These are phyloP conservation scores for Schizothorax lantsangensis DNA, from an alignment of 2,797 vertebrate species.

Conservation along the genomic window DNA sequence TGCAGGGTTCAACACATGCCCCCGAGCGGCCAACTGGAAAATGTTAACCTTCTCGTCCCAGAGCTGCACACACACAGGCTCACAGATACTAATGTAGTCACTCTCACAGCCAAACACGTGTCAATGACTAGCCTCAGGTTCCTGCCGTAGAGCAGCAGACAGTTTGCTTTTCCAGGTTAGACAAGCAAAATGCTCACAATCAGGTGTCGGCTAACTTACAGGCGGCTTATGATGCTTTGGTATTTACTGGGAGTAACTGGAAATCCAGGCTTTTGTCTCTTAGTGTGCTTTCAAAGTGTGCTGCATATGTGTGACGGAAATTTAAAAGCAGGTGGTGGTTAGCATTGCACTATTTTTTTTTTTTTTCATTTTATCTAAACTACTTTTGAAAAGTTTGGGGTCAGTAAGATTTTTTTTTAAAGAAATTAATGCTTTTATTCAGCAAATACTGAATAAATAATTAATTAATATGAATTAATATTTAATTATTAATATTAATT, in stretches of 20 bases:
- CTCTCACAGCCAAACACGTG: slow-evolving; percentile 30
- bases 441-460: not conserved
- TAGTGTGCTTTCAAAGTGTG: slow-evolving; percentile 10
- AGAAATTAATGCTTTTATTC: not conserved
- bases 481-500: not conserved
- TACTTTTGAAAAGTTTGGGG: not conserved
- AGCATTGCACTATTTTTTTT: not conserved
- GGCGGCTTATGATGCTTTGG: slow-evolving; percentile 1
- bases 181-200: slow-evolving; percentile 30
- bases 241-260: slow-evolving; percentile 1
- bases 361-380: not conserved
- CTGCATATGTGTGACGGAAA: not conserved
- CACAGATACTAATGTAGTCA: slow-evolving; percentile 41
- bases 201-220: slow-evolving; percentile 9
- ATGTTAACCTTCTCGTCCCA: slow-evolving; percentile 60
- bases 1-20: slow-evolving; percentile 29
- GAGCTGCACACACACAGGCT: slow-evolving; percentile 12
- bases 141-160: slow-evolving; percentile 1
- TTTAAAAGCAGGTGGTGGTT: not conserved
- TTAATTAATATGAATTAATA: not conserved
- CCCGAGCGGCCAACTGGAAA: slow-evolving; percentile 54
- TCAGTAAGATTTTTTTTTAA: not conserved
- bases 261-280: slow-evolving; percentile 3
- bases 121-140: slow-evolving; percentile 31
- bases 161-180: slow-evolving; percentile 47